A percentile compares a stretch with the other conserved stretches of the same genome.
These are phyloP conservation scores for Parotia lawesii DNA, from an alignment of 2,113 vertebrate genomes.

Conservation along the genomic window DNA sequence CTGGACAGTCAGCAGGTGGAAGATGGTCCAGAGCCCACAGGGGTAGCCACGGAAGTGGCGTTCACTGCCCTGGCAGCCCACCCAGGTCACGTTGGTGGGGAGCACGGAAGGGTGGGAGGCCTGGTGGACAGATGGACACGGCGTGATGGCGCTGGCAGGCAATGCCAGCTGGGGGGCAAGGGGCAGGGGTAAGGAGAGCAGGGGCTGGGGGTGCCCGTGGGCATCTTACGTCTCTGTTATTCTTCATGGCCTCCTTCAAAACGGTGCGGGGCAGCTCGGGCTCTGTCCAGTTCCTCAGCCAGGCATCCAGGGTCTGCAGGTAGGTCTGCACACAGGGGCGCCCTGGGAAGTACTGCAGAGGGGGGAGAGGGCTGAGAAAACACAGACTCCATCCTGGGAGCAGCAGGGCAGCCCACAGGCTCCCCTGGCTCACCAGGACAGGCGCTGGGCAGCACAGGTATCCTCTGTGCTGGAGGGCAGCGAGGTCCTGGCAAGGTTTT, in stretches of 20 bases:
- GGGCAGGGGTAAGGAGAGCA: background rate
- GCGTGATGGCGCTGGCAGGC: background rate
- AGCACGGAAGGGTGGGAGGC: conserved; percentile 30
- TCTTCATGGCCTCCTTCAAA: conserved; percentile 76
- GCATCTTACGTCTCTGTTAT: conserved; percentile 74
- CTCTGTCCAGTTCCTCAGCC: conserved; percentile 72
- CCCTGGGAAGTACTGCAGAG: conserved; percentile 85
- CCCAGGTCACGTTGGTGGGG: conserved; percentile 78
- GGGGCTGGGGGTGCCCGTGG: accelerated
- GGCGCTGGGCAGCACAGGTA: background rate
- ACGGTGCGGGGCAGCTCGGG: conserved; percentile 70
- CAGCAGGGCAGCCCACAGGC: background rate
- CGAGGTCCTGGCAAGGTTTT: accelerated
- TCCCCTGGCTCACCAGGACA: background rate
- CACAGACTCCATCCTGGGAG: background rate
- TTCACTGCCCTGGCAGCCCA: conserved; percentile 87
- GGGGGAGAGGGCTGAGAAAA: background rate
- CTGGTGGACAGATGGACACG: background rate
- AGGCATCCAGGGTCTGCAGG: conserved; percentile 70
- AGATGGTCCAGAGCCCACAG: conserved; percentile 89
- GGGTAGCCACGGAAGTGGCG: conserved; percentile 84
- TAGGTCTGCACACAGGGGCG: conserved; percentile 79
- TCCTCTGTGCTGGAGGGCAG: background rate
- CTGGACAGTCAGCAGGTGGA: conserved; percentile 87
- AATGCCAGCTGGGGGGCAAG: background rate